Evolutionary conservation across 2,888 invertebrate species (phyloP), one percentile per base, ranked within the genome.

Genomic region (Campoplex nolae): DNA sequence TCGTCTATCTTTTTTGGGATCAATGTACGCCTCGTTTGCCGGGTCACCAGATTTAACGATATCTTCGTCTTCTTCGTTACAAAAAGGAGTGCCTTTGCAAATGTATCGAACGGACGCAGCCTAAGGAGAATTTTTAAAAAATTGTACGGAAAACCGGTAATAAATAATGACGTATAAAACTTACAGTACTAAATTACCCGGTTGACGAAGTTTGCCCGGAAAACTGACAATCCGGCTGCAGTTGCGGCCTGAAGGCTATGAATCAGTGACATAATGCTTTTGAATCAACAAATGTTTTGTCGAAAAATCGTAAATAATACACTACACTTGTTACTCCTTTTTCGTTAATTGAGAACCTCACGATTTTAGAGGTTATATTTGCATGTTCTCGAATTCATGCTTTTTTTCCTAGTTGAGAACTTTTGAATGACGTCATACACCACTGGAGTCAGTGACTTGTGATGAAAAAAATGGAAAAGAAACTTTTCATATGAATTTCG

Each of bases 1-100:
- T 0, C 96, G 96, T 90, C 97, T 95, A 92, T 97, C 97, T 92
- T 96, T 97, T 0, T 95, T 84, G 51, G 95, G 95, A 89, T 95
- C 95, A 51, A 90, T 77, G 18, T 87, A 76, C 90, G 92, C 93
- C 87, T 94, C 93, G 76, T 74, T 38, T 8, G 18, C 18, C 9
- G 38, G n/a, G 18, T 42, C 32, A 73, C 32, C 48, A 7, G 76
- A 67, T 7, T 79, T 45, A 13, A 23, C 71, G 58, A 76, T 78
- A 35, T 83, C 84, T 42, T 68, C 76, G 11, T 84, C 8, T 11
- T 83, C 75, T 2, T 75, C 76, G 28, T 45, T 68, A 7, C 71
- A 83, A 28, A 58, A 71, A 7, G 77, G 18, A 32, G 35, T 54
- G 13, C 90, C 84, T 45, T 76, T 85, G 16, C 88, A 89, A 45